Conservation (phyloP, 2,113 vertebrate genomes). For the Thamnophis sirtalis region DNA sequence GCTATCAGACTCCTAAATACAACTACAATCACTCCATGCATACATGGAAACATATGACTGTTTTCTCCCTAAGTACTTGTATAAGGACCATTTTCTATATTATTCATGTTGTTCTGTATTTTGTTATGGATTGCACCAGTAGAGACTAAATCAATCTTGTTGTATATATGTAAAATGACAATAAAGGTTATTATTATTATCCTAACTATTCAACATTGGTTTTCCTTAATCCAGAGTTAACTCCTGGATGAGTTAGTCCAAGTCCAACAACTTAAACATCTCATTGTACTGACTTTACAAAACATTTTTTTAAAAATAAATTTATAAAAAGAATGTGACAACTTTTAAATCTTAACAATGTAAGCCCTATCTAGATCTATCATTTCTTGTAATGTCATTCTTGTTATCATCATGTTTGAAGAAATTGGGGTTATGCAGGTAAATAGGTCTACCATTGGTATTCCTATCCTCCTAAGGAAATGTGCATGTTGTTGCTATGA, state of each 20-base stretch:
- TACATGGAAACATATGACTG: too few species aligned
- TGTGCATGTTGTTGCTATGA: background rate
- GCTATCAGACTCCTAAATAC: too few species aligned
- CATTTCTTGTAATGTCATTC: background rate
- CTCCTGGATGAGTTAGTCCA: background rate
- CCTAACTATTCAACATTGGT: background rate
- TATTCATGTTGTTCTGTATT: too few species aligned
- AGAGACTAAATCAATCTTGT: too few species aligned
- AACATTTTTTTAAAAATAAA: background rate
- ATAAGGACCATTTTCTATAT: too few species aligned
- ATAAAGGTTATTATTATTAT: background rate
- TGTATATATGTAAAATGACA: too few species aligned
- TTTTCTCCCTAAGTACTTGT: too few species aligned
- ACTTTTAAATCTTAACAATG: background rate
- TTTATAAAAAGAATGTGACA: background rate
- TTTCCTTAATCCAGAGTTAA: background rate
- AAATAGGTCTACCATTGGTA: background rate
- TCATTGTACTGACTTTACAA: background rate
- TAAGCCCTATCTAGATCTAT: background rate
- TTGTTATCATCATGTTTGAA: accelerated
- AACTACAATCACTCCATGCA: too few species aligned
- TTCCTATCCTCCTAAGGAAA: background rate
- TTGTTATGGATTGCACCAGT: too few species aligned
- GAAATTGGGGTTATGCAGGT: background rate
- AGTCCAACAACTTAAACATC: background rate